Evolutionary conservation across 2,888 invertebrate species (phyloP).

Genomic region (Campoletis raptor): DNA sequence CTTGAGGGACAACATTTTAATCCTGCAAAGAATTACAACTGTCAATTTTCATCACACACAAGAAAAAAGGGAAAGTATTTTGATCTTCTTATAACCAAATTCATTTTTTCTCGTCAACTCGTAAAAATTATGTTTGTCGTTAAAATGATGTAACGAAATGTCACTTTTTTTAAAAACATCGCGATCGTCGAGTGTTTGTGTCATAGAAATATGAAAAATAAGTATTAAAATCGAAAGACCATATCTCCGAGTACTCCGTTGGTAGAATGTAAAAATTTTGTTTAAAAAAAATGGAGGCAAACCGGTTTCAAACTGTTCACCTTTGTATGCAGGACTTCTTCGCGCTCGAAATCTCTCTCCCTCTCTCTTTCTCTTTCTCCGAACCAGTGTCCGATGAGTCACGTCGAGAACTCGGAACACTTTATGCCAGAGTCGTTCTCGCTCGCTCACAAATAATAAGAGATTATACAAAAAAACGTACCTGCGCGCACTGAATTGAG

Average conservation of each 20-base stretch:
- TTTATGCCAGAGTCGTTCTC: conserved; percentile 30
- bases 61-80: background rate
- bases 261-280: background rate
- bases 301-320: conserved; percentile 61
- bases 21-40: conserved; percentile 52
- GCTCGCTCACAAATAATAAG: conserved; percentile 16
- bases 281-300: conserved; percentile 36
- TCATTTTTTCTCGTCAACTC: background rate
- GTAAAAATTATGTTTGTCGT: background rate
- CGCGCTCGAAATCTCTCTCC: conserved; percentile 39
- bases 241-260: conserved; percentile 10
- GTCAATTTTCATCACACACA: background rate
- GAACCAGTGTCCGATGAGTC: conserved; percentile 56
- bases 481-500: conserved; percentile 3
- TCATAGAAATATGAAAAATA: background rate
- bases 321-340: conserved; percentile 35
- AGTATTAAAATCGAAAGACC: background rate
- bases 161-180: conserved; percentile 1
- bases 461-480: conserved; percentile 10
- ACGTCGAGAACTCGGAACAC: conserved; percentile 49
- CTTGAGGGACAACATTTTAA: conserved; percentile 72
- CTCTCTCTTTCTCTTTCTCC: conserved; percentile 29
- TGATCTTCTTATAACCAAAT: background rate
- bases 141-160: background rate
- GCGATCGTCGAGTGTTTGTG: background rate